A percentile compares a stretch with the other conserved stretches of the same genome.
phyloP scores from a whole-genome alignment of 2,113 vertebrate species.

The Alligator sinensis region DNA sequence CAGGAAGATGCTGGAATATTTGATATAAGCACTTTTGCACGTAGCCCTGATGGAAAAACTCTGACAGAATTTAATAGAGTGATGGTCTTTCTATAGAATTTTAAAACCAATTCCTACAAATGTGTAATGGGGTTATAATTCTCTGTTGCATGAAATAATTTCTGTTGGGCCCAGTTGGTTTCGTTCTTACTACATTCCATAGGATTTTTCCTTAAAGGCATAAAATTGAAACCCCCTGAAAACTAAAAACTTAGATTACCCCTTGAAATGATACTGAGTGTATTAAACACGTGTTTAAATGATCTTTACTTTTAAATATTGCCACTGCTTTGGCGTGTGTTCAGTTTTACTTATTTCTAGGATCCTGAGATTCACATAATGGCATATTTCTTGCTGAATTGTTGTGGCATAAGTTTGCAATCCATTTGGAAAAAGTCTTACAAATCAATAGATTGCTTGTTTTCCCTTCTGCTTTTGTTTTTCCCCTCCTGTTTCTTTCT shows the following conservation, averaged over 20 bases:
- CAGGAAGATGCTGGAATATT: slow-evolving; percentile 4
- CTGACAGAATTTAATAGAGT: slow-evolving; percentile 52
- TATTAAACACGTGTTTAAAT: background rate
- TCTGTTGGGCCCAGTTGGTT: background rate
- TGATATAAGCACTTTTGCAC: slow-evolving; percentile 47
- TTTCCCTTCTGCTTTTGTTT: background rate
- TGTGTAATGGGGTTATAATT: slow-evolving; percentile 7
- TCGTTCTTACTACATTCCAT: slow-evolving; percentile 31
- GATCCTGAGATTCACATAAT: background rate
- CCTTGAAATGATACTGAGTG: background rate
- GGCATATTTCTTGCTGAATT: background rate
- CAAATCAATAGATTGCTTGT: background rate
- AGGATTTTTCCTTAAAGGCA: slow-evolving; percentile 50
- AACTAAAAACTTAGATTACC: background rate
- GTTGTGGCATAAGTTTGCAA: background rate
- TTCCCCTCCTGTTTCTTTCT: background rate
- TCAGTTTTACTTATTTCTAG: too few species aligned
- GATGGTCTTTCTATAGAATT: slow-evolving; percentile 54
- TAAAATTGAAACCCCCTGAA: background rate
- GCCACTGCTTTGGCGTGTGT: background rate
- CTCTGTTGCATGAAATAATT: slow-evolving; percentile 4
- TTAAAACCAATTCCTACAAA: slow-evolving; percentile 45
- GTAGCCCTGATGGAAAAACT: slow-evolving; percentile 40
- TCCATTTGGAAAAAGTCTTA: background rate
- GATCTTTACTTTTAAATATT: background rate